Percentiles rank a stretch among this genome's conserved stretches.
Conservation (phyloP, 2,797 vertebrate species). For the Leontocebus nigricollis region DNA sequence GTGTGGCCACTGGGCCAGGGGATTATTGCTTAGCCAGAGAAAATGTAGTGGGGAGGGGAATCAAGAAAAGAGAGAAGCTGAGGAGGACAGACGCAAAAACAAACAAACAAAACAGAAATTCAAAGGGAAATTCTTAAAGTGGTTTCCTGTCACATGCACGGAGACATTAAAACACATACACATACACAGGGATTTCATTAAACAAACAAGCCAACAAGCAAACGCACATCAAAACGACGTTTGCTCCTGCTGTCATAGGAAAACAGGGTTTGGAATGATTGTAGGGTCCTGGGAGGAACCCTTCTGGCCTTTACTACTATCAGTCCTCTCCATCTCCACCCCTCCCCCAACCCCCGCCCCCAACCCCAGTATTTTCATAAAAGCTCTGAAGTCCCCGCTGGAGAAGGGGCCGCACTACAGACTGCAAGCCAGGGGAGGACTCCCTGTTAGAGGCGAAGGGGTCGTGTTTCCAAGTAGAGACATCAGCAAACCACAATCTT, state of each 20-base stretch:
- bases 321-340: background rate
- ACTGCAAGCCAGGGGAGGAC: conserved; percentile 62
- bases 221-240: conserved; percentile 11
- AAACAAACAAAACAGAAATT: background rate
- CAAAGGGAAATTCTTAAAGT: background rate
- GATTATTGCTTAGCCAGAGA: conserved; percentile 13
- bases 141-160: background rate
- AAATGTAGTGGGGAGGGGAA: background rate
- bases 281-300: background rate
- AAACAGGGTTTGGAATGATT: background rate
- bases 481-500: conserved; percentile 81
- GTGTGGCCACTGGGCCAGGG: background rate
- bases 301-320: background rate
- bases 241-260: background rate
- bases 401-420: conserved; percentile 47
- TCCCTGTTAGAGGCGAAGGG: conserved; percentile 75
- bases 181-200: conserved; percentile 33
- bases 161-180: background rate
- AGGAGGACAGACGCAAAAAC: background rate
- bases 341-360: no score
- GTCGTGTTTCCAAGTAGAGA: conserved; percentile 74
- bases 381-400: conserved; percentile 66
- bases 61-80: background rate
- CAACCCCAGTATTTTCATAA: background rate
- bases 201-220: conserved; percentile 55